Base-by-base conservation (phyloP, 2,797 vertebrate species). In the Enteromius anoplus region DNA sequence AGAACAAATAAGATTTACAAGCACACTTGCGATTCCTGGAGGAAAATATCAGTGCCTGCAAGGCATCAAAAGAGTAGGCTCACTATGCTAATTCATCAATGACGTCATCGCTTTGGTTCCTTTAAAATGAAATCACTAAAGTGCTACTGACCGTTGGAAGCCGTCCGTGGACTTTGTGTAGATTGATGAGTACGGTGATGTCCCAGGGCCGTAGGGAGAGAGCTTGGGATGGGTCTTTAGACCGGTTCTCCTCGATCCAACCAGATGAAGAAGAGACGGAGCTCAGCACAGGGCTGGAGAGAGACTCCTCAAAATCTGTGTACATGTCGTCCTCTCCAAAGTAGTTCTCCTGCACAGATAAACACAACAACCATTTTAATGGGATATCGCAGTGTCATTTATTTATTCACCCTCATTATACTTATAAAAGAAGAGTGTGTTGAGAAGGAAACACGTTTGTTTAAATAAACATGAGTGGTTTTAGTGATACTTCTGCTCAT, bases 291-390 rank as follows among this genome's bases (percentile, higher is more conserved):
- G 98, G 98, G 86, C 97, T 99, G 84, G 96, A 95, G 55, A 96
- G 90, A 0, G 94, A 93, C 92, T 99, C 97, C 90, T 99, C 98
- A 89, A 99, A 99, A 91, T 99, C 98, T 68, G 97, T 97, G 90
- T 98, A 99, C 97, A 97, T 98, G 92, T 99, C 98, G 80, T 99
- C 97, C 90, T 99, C 98, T 8, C 98, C 98, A 89, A 99, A 99
- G 88, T 99, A 99, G 91, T 99, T 99, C 90, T 99, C 98, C 98
- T 99, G 86, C 40, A 62, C 40, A 80, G 17, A 82, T 17, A 26
- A 23, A 78, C 21, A 71, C 10, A 76, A 58, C 47, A 70, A 32
- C 12, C 2, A 14, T 55, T 68, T 68, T 11, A 53, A 37, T 51
- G 11, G 26, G n/a, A 34, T 66, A 32, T 14, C 9, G 42, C 11